Evolutionary conservation across 2,888 invertebrate genomes (phyloP).

Genomic region (Chirona hameri): DNA sequence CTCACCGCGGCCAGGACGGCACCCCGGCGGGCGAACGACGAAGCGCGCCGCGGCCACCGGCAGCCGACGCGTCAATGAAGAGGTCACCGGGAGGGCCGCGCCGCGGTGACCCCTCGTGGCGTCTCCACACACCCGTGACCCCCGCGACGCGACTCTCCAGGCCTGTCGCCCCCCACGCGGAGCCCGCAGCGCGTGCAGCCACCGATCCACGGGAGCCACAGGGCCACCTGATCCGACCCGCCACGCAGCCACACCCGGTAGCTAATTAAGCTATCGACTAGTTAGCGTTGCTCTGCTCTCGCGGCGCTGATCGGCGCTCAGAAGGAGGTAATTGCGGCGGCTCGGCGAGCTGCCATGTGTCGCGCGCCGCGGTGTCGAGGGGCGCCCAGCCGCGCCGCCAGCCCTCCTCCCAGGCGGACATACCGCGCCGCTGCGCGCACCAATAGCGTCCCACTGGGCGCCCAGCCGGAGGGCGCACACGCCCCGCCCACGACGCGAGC

Average conservation of each 20-base stretch:
- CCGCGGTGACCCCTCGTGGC: no score
- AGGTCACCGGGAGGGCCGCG: no score
- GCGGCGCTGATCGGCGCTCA: background rate
- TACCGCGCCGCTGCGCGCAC: conserved; percentile 10
- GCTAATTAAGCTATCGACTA: conserved; percentile 9
- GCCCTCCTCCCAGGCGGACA: conserved; percentile 6
- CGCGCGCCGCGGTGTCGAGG: conserved; percentile 12
- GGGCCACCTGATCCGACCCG: no score
- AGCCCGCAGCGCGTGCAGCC: no score
- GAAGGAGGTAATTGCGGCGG: conserved; percentile 9
- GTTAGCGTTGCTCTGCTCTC: background rate
- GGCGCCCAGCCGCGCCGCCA: background rate
- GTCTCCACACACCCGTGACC: no score
- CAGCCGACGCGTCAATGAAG: no score
- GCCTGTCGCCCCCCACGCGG: no score
- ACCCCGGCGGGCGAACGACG: no score
- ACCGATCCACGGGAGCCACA: no score
- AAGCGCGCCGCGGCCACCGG: no score
- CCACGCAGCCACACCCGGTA: background rate
- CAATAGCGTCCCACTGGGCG: conserved; percentile 24
- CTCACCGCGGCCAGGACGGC: no score
- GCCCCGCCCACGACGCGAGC: background rate
- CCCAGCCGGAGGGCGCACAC: conserved; percentile 7
- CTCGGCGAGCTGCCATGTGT: background rate
- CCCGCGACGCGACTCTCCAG: no score